Conservation (phyloP, 2,888 invertebrate species). For the Willowsia nigromaculata region DNA sequence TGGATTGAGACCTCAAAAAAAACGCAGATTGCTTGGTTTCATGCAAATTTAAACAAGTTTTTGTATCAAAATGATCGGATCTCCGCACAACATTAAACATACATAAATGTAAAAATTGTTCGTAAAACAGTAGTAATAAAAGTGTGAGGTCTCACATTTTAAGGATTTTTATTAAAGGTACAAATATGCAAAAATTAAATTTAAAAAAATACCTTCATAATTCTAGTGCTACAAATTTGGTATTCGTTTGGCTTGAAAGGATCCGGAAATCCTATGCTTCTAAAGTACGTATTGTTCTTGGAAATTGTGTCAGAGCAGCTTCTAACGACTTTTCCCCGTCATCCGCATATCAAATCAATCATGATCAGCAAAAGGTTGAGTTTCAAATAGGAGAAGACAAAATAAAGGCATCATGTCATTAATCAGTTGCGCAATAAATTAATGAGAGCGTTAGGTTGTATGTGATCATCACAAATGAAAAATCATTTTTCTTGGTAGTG, state of each 20-base stretch:
- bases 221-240: slow-evolving; percentile 45
- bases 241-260: slow-evolving; percentile 32
- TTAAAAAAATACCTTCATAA: slow-evolving; percentile 62
- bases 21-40: too few species aligned
- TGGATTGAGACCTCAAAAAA: too few species aligned
- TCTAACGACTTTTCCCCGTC: slow-evolving; percentile 2
- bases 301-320: slow-evolving; percentile 51
- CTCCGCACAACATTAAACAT: too few species aligned
- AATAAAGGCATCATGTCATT: neutral
- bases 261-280: slow-evolving; percentile 47
- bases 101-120: too few species aligned
- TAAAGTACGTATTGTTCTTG: slow-evolving; percentile 65
- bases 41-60: too few species aligned
- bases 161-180: too few species aligned
- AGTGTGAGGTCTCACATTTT: too few species aligned
- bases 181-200: too few species aligned
- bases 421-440: neutral
- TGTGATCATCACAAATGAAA: neutral
- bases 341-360: too few species aligned
- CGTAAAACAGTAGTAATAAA: too few species aligned
- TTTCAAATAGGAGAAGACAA: neutral
- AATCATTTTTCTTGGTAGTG: neutral
- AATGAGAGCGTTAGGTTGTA: neutral
- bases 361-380: neutral
- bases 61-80: too few species aligned